Base-by-base conservation (phyloP, 2,113 vertebrate species). In the Channa maculata region DNA sequence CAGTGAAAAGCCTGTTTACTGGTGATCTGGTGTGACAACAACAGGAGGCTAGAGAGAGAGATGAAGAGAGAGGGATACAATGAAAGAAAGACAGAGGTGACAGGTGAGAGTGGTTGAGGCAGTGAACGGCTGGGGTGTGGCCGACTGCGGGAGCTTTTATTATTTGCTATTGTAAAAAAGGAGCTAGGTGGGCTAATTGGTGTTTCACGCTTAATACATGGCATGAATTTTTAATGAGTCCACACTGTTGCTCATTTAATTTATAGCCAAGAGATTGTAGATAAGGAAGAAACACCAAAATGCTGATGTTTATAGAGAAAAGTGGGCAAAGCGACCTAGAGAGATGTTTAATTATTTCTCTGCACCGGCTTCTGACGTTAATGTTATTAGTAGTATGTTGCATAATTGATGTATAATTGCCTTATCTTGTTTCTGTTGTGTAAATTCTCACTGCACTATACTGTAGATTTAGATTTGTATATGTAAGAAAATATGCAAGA, bases 161-260 rank as follows among this genome's bases (percentile, higher is more conserved):
- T 80, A 80, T 74, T 48, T 73, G 76, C 77, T 59, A 86, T 77
- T 88, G 90, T 86, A 86, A 87, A 24, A 24, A 24, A 89, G 77
- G 65, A 82, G 74, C 75, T 75, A 84, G 84, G 84, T 86, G 87
- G 82, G 87, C 85, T 90, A 90, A 89, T 90, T 90, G 88, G 86
- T 85, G 87, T 92, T 86, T 79, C 72, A 81, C 86, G 85, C 89
- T 84, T 86, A 74, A 85, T 83, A 82, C 71, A 61, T 73, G 75
- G 84, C 83, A 83, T 91, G 83, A 69, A 91, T 90, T 77, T 93
- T 91, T 91, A 87, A 92, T 88, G 72, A 86, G 83, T 54, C 66
- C 75, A 82, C 86, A 70, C 85, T 87, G 86, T 88, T 89, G 80
- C 81, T 87, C 66, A 71, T 84, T 86, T 87, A 73, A 85, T 81